These are phyloP conservation scores for Neuroterus valhalla DNA, from an alignment of 1,140 invertebrate species.

Conservation along the genomic window DNA sequence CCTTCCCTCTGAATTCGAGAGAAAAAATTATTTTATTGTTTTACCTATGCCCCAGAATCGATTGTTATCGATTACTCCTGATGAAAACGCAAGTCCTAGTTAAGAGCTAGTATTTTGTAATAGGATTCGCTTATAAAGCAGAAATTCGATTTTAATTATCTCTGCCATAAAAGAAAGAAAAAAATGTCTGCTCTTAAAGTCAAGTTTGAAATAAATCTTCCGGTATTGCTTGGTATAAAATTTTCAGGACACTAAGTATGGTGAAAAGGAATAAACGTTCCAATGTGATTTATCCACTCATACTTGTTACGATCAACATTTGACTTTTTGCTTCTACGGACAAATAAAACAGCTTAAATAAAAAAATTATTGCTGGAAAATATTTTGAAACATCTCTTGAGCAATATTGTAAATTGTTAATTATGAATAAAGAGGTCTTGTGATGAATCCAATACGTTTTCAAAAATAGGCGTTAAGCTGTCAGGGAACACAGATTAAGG, in stretches of 20 bases:
- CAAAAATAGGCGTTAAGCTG: too few relatives aligned
- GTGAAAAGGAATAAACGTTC: constrained; percentile 6
- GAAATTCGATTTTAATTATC: neutral
- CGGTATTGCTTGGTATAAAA: neutral
- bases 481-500: neutral
- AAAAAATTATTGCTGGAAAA: neutral
- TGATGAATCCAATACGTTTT: too few relatives aligned
- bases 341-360: neutral
- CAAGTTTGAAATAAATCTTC: constrained; percentile 21
- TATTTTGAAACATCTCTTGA: too few relatives aligned
- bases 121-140: neutral
- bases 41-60: too few relatives aligned
- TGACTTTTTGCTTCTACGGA: neutral
- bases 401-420: too few relatives aligned
- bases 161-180: too few relatives aligned
- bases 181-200: neutral
- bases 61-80: too few relatives aligned
- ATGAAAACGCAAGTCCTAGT: constrained; percentile 10
- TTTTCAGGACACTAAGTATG: neutral
- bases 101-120: constrained; percentile 7
- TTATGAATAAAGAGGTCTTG: too few relatives aligned
- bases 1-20: neutral
- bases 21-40: too few relatives aligned
- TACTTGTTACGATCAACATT: neutral
- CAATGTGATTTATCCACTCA: neutral